phyloP scores from a whole-genome alignment of 2,888 invertebrate species.

The Acronicta psi region DNA sequence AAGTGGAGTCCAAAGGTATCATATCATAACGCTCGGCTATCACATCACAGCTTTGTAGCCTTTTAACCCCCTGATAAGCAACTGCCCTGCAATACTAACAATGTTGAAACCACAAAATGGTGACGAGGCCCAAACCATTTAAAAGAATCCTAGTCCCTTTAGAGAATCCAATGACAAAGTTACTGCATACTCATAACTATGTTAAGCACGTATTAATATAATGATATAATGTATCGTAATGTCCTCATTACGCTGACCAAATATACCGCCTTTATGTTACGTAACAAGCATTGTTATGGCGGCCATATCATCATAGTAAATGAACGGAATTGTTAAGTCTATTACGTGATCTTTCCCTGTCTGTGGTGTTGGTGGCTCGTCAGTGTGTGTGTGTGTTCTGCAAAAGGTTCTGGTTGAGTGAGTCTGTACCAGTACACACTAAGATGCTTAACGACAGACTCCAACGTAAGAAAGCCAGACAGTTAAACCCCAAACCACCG shows the following conservation, averaged over 20 bases:
- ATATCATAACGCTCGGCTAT: too few relatives aligned
- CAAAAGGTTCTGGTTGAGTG: too few relatives aligned
- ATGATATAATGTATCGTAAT: constrained; percentile 19
- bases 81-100: background rate
- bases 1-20: too few relatives aligned
- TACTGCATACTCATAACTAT: constrained; percentile 14
- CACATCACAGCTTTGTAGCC: too few relatives aligned
- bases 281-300: constrained; percentile 31
- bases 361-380: too few relatives aligned
- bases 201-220: constrained; percentile 20
- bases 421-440: too few relatives aligned
- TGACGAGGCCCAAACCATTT: background rate
- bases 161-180: background rate
- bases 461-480: too few relatives aligned
- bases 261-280: constrained; percentile 7
- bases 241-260: constrained; percentile 29
- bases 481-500: too few relatives aligned
- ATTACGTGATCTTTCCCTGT: constrained; percentile 3
- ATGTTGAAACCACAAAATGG: background rate
- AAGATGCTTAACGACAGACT: too few relatives aligned
- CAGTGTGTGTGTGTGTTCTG: too few relatives aligned
- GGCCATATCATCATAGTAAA: constrained; percentile 17
- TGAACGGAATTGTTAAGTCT: constrained; percentile 20
- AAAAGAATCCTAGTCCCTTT: background rate
- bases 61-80: too few relatives aligned